Conservation (phyloP, 2,888 invertebrate genomes). For the Nowickia ferox region DNA sequence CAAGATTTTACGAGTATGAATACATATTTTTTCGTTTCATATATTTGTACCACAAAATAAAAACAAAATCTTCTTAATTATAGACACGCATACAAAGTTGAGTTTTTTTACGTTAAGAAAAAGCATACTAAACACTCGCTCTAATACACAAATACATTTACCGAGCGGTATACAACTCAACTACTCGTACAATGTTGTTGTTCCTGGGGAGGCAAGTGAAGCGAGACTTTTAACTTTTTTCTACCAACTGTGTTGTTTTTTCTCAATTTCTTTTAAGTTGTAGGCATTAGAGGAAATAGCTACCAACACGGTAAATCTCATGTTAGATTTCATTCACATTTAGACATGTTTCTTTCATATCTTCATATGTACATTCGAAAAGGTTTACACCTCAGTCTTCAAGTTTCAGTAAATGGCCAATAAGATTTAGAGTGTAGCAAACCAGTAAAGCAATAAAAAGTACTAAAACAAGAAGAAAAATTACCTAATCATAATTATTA, state of each 20-base stretch:
- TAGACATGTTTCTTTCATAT: constrained; percentile 35
- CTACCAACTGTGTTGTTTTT: constrained; percentile 9
- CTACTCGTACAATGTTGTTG: constrained; percentile 32
- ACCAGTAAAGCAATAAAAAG: constrained; percentile 41
- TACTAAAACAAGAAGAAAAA: constrained; percentile 37
- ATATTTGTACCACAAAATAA: constrained; percentile 45
- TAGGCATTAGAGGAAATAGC: constrained; percentile 65
- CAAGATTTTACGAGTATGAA: constrained; percentile 35
- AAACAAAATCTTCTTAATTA: constrained; percentile 66
- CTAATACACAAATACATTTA: constrained; percentile 38
- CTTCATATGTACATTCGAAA: constrained; percentile 41
- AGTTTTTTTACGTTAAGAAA: not conserved
- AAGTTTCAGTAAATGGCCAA: constrained; percentile 55
- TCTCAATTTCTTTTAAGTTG: constrained; percentile 22
- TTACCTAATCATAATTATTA: constrained; percentile 68
- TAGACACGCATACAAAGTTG: constrained; percentile 45
- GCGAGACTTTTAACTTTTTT: constrained; percentile 65
- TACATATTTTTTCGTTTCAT: constrained; percentile 24
- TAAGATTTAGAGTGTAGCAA: constrained; percentile 37
- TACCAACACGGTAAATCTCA: constrained; percentile 63
- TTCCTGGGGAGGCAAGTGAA: constrained; percentile 68
- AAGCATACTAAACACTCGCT: constrained; percentile 40
- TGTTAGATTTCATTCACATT: constrained; percentile 62
- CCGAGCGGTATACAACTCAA: constrained; percentile 33
- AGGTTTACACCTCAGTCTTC: constrained; percentile 67